Evolutionary conservation across 2,797 vertebrate species (phyloP), one percentile per base, ranked within the genome.

Genomic region (Oophaga sylvatica): DNA sequence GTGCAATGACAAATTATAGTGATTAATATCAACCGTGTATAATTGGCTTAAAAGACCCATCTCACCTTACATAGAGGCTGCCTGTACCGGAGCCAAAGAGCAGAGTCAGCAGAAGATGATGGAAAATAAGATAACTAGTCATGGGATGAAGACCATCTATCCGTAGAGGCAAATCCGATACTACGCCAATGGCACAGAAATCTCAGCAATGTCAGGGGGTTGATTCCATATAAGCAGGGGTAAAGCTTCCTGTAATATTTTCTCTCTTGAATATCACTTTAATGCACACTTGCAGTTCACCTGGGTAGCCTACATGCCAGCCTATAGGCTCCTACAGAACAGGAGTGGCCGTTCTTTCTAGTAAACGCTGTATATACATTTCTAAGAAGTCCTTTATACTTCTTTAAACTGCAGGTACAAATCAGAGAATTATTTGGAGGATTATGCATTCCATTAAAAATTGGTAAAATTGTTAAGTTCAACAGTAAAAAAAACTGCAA

Each of bases 1-100:
- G n/a, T 56, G 60, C 22, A 62, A 73, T 76, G 41, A 84, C 73
- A 84, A 84, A 60, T 63, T 76, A 84, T 62, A 77, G 71, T 85
- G 83, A 85, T 85, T 85, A 67, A 85, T 85, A 78, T 76, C 59
- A 85, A 78, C 73, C 73, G 78, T 85, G 60, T 62, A 85, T 77
- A 77, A 67, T 84, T 76, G 83, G 71, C 35, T 84, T 65, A 29
- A 77, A 56, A 85, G 83, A 35, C 35, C n/a, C 45, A 56, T 85
- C 83, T 85, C 60, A 85, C n/a, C 65, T 85, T 78, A 77, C 83
- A 78, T 48, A 77, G 41, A 71, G 53, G 48, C 26, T 35, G 48
- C 26, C 17, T 63, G 67, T 76, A 57, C 57, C 53, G 59, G 31
- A 75, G 70, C 83, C 83, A 67, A 65, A 13, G 35, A 63, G n/a